Conservation (phyloP, 2,888 invertebrate species). For the Loripinus fragilis region DNA sequence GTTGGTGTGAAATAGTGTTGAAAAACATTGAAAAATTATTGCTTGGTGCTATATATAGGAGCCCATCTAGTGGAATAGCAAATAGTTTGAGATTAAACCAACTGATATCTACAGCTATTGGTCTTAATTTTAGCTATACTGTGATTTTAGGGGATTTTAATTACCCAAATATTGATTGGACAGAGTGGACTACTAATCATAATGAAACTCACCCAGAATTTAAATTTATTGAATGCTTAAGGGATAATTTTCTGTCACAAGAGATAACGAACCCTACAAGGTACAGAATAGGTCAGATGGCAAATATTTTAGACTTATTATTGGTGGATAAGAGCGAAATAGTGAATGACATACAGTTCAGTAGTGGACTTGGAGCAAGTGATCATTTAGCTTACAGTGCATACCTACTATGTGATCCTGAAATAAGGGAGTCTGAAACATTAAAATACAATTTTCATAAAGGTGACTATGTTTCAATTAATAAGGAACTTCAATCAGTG, state of each 20-base stretch:
- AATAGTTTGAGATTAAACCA: constrained; percentile 15
- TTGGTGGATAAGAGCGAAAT: not conserved
- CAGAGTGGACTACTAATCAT: not conserved
- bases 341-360: not conserved
- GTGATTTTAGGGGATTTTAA: constrained; percentile 26
- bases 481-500: not conserved
- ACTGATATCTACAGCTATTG: not conserved
- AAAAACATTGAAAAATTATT: not conserved
- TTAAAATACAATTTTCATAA: constrained; percentile 4
- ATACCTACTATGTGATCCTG: not conserved
- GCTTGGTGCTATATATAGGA: constrained; percentile 16
- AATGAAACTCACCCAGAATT: constrained; percentile 15
- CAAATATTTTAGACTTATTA: not conserved
- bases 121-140: constrained; percentile 1
- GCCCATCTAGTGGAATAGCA: not conserved
- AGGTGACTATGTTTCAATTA: not conserved
- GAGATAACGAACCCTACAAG: not conserved
- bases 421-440: not conserved
- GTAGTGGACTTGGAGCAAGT: not conserved
- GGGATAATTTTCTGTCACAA: constrained; percentile 24
- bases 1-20: not conserved
- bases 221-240: not conserved
- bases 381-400: not conserved
- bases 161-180: constrained; percentile 22
- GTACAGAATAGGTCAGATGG: not conserved